Percentiles rank a stretch among this genome's conserved stretches.
These are phyloP conservation scores for Drosophila trapezifrons DNA, from an alignment of 1,140 invertebrate species.

Conservation along the genomic window DNA sequence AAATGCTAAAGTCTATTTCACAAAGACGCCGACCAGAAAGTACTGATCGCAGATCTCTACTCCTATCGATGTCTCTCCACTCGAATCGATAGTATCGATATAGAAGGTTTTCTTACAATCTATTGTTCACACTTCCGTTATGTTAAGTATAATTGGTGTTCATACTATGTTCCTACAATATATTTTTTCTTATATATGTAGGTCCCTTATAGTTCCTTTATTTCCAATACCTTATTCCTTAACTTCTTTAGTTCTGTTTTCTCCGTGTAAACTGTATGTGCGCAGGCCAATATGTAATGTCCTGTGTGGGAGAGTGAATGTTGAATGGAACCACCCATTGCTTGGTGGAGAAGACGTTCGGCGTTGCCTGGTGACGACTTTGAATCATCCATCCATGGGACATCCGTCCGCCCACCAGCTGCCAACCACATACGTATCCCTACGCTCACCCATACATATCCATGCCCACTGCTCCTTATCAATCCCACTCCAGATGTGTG, in stretches of 20 bases:
- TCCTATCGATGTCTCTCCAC: too few relatives aligned
- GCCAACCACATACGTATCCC: background rate
- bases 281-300: constrained; percentile 30
- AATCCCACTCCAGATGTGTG: constrained; percentile 54
- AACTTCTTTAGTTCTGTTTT: background rate
- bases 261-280: constrained; percentile 13
- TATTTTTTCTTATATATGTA: too few relatives aligned
- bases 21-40: too few relatives aligned
- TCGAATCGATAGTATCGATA: too few relatives aligned
- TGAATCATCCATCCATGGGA: constrained; percentile 6
- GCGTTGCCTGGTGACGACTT: constrained; percentile 35
- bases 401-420: constrained; percentile 5
- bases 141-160: too few relatives aligned
- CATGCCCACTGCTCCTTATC: constrained; percentile 29
- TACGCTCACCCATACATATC: background rate
- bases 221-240: too few relatives aligned
- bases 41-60: too few relatives aligned
- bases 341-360: constrained; percentile 49
- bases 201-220: too few relatives aligned
- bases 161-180: too few relatives aligned
- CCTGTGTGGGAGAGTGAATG: constrained; percentile 19
- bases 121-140: too few relatives aligned
- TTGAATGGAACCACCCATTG: constrained; percentile 6
- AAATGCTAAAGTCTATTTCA: too few relatives aligned
- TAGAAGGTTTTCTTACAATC: too few relatives aligned